phyloP scores from a whole-genome alignment of 1,140 invertebrate species.

The Anastrepha obliqua region DNA sequence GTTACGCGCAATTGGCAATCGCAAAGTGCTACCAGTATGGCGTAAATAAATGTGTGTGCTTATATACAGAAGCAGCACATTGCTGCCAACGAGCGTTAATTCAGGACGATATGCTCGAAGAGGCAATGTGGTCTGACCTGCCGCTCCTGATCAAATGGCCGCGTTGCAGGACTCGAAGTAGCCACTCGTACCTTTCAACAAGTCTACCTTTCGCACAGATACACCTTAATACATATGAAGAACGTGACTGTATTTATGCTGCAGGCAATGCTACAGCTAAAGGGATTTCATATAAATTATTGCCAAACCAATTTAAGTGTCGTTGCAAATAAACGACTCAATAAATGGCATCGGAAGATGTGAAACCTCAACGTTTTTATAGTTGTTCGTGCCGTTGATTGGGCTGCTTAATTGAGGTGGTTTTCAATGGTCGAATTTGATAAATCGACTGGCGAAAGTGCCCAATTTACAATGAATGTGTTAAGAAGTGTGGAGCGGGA shows the following conservation, averaged over 20 bases:
- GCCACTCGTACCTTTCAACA: slow-evolving; percentile 43
- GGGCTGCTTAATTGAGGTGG: neutral
- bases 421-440: neutral
- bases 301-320: slow-evolving; percentile 18
- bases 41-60: slow-evolving; percentile 4
- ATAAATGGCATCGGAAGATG: neutral
- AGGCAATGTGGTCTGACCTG: neutral
- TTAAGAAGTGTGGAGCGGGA: too few species aligned
- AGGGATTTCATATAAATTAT: slow-evolving; percentile 45
- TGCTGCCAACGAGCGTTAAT: neutral
- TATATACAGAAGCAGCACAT: neutral
- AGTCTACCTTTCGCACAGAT: neutral
- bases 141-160: too few species aligned
- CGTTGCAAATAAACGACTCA: neutral
- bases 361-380: too few species aligned
- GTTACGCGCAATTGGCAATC: slow-evolving; percentile 19
- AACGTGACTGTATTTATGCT: neutral
- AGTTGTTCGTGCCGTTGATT: too few species aligned
- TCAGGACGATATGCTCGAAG: neutral
- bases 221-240: neutral
- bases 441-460: neutral
- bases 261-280: neutral
- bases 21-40: slow-evolving; percentile 8
- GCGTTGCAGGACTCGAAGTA: too few species aligned
- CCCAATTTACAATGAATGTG: neutral